Percentiles rank a stretch among this genome's conserved stretches.
Conservation (phyloP, 2,113 vertebrate genomes). For the Terrapene triunguis region DNA sequence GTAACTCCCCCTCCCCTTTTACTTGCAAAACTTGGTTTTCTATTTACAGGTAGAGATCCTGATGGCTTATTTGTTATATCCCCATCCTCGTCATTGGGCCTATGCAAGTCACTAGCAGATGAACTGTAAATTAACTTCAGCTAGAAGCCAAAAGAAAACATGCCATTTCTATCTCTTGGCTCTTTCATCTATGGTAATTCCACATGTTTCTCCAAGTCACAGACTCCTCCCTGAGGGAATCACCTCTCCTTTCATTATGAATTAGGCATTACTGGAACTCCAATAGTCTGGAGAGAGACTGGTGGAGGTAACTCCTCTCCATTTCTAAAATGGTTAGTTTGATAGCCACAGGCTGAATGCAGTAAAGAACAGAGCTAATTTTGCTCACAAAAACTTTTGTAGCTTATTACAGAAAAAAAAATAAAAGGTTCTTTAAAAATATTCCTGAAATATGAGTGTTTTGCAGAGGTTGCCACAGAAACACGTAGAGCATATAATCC, state of each 20-base stretch:
- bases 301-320: not conserved
- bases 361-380: conserved; percentile 14
- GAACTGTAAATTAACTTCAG: fast-evolving
- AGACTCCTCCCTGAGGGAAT: not conserved
- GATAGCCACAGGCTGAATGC: fast-evolving
- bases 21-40: fast-evolving
- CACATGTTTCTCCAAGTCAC: not conserved
- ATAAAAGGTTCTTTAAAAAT: conserved; percentile 47
- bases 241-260: not conserved
- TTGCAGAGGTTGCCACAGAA: conserved; percentile 79
- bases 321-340: not conserved
- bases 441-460: conserved; percentile 73
- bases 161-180: not conserved
- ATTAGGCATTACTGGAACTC: fast-evolving
- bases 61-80: not conserved
- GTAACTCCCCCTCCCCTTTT: not conserved
- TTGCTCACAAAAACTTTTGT: not conserved
- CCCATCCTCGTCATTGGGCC: not conserved
- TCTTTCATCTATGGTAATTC: not conserved
- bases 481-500: conserved; percentile 70
- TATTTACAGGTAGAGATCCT: not conserved
- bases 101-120: not conserved
- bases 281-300: not conserved
- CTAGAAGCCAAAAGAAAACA: not conserved
- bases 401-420: conserved; percentile 28